Conservation (phyloP, 2,113 vertebrate genomes). For the Sorex fumeus region DNA sequence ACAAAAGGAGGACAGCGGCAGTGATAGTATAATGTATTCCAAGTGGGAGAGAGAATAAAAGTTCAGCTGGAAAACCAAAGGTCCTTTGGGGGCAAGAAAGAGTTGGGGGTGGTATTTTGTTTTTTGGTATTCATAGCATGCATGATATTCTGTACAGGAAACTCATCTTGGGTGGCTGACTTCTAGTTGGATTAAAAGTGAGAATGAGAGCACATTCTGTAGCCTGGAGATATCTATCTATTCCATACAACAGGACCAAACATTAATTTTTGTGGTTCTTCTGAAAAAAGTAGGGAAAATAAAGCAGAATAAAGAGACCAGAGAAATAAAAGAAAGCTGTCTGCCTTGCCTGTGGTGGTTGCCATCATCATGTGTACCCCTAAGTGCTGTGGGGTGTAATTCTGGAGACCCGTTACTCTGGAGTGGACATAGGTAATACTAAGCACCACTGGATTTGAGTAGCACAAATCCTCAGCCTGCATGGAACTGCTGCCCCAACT, state of each 20-base stretch:
- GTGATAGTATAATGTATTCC: constrained; percentile 60
- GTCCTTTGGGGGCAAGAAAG: constrained; percentile 33
- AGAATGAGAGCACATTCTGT: neutral
- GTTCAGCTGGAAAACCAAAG: constrained; percentile 35
- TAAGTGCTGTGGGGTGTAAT: too few species aligned
- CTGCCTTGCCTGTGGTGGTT: too few species aligned
- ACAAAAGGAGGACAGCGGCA: too few species aligned
- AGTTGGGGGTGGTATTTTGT: neutral
- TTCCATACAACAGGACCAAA: neutral
- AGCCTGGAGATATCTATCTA: constrained; percentile 18
- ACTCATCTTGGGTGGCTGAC: constrained; percentile 8
- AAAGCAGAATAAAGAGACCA: neutral
- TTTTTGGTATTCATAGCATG: constrained; percentile 62
- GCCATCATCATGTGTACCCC: too few species aligned
- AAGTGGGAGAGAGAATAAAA: constrained; percentile 24
- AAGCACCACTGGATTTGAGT: too few species aligned
- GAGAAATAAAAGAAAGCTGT: too few species aligned
- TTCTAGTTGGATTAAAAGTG: constrained; percentile 19
- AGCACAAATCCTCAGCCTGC: too few species aligned
- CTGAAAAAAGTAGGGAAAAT: constrained; percentile 10
- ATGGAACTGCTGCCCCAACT: too few species aligned
- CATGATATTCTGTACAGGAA: constrained; percentile 22
- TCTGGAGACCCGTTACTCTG: too few species aligned
- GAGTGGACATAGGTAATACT: too few species aligned
- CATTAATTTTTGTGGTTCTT: neutral